Base-by-base conservation (phyloP, 2,797 vertebrate species). In the Enteromius paludinosus region DNA sequence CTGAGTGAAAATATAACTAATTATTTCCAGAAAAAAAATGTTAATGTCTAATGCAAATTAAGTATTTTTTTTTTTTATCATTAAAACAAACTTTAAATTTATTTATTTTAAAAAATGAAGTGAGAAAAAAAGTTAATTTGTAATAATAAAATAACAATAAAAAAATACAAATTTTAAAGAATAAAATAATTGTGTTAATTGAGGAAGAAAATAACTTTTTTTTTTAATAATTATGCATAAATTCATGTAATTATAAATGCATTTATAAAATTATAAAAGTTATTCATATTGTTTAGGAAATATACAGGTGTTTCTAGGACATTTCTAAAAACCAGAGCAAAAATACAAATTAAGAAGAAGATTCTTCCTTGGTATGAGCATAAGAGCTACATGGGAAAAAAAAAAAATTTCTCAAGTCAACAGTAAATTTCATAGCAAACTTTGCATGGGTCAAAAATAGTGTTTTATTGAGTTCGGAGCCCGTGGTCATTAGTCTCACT, bases 401-500 rank as follows among this genome's bases (percentile, higher is more conserved):
- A 54, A 66, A 68, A 2, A 20, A 12, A 4, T 10, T 33, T 54
- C 79, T 64, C 38, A 70, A 77, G 73, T 83, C 52, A 70, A 69
- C 35, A 49, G 25, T 47, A 69, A 18, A 83, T 77, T 69, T 83
- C 52, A 20, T 9, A 45, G 18, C 20, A 81, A 84, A 83, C 62
- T 78, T 86, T 86, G 65, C 52, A 81, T 49, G 52, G 23, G 64
- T 80, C 80, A 76, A 73, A 83, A 75, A 78, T 79, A 61, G 38
- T 56, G 66, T 75, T 87, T 86, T 86, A 84, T 79, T 78, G 81
- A 82, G 84, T 86, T 86, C 33, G 64, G 65, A 70, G 81, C 73
- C 14, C 56, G 69, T 25, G 73, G 59, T 86, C 69, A 80, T 85
- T 84, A 84, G 75, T 87, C 87, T 89, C 75, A 81, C 84, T 89